phyloP scores from a whole-genome alignment of 2,888 invertebrate genomes.

The Arctia plantaginis region DNA sequence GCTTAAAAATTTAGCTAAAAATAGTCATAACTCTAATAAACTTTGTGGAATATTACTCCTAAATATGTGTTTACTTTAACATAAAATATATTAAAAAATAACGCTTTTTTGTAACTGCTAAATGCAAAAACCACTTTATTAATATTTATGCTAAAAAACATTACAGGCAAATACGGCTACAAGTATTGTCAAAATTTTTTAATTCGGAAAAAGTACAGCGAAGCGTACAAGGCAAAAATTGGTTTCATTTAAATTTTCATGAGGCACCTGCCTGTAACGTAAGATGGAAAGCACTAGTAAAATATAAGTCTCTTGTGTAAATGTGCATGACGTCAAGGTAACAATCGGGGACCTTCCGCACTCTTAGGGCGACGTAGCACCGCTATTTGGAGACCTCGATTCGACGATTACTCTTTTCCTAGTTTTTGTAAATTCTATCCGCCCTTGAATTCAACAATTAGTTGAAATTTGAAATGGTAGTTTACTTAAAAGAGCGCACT shows the following conservation, averaged over 20 bases:
- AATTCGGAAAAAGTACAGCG: no score
- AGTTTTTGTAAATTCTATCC: slow-evolving; percentile 73
- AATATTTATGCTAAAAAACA: neutral
- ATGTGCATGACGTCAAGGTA: slow-evolving; percentile 60
- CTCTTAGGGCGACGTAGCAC: slow-evolving; percentile 72
- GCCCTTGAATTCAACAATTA: slow-evolving; percentile 73
- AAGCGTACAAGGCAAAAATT: no score
- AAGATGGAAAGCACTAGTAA: slow-evolving; percentile 34
- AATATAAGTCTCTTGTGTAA: slow-evolving; percentile 52
- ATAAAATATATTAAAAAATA: neutral
- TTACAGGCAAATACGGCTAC: neutral
- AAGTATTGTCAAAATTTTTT: neutral
- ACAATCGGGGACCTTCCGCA: slow-evolving; percentile 73
- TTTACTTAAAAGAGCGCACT: neutral
- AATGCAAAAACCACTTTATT: neutral
- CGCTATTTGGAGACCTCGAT: slow-evolving; percentile 69
- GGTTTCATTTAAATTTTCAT: neutral
- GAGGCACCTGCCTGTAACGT: no score
- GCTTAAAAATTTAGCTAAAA: no score
- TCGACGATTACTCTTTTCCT: slow-evolving; percentile 74
- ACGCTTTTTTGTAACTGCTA: neutral
- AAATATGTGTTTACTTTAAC: neutral
- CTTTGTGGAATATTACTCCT: neutral
- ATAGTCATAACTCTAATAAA: neutral
- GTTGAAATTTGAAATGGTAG: slow-evolving; percentile 35